Percentiles rank a stretch among this genome's conserved stretches.
Evolutionary conservation across 2,797 vertebrate species (phyloP).

Genomic region (Fratercula arctica): DNA sequence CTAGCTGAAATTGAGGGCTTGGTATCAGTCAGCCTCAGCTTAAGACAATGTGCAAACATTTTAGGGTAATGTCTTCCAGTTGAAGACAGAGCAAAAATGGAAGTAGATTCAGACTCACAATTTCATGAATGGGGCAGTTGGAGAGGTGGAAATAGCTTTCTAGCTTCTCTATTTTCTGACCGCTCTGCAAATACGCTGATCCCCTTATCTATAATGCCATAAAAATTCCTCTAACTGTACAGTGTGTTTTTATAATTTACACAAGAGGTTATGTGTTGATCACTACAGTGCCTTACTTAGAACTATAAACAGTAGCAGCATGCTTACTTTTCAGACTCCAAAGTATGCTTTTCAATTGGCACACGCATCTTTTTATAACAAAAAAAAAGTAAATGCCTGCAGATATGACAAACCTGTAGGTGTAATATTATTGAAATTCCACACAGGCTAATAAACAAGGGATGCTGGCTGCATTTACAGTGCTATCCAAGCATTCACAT

Average conservation of each 20-base stretch:
- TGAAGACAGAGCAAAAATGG: not conserved
- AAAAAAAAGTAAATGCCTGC: not conserved
- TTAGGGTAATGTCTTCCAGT: not conserved
- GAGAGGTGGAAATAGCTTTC: not conserved
- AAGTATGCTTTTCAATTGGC: not conserved
- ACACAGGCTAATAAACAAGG: not conserved
- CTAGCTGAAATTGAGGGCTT: not conserved
- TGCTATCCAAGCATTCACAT: not conserved
- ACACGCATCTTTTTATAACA: not conserved
- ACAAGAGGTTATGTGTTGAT: rapidly evolving
- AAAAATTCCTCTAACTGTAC: not conserved
- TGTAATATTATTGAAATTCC: not conserved
- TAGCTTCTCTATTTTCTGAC: not conserved
- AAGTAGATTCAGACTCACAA: not conserved
- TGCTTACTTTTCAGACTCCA: not conserved
- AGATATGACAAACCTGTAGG: not conserved
- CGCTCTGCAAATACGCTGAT: not conserved
- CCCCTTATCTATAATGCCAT: not conserved
- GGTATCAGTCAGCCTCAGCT: not conserved
- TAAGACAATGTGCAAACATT: not conserved
- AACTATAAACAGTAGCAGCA: not conserved
- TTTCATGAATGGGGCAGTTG: not conserved
- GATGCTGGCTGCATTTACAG: not conserved
- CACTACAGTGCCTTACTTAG: not conserved
- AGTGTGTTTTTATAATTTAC: not conserved